Evolutionary conservation across 64 coral and sea anemone genomes (phyloP).

Genomic region (Pocillopora verrucosa): DNA sequence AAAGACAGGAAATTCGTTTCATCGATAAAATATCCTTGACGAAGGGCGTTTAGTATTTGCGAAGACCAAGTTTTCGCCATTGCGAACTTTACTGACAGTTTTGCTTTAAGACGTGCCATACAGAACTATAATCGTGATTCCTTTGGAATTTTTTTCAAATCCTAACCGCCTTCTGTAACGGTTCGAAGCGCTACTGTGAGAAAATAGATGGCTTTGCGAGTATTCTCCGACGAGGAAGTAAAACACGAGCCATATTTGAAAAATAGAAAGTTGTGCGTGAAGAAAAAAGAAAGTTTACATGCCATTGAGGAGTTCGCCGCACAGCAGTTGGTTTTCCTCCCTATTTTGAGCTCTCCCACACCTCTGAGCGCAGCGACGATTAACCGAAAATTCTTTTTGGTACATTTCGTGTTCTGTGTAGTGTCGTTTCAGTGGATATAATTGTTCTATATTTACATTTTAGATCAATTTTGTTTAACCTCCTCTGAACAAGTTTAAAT

Average conservation of each 20-base stretch:
- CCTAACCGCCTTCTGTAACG: no score
- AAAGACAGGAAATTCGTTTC: neutral
- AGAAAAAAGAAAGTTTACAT: neutral
- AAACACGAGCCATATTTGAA: neutral
- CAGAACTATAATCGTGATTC: no score
- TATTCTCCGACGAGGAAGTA: neutral
- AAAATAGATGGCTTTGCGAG: neutral
- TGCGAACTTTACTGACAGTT: no score
- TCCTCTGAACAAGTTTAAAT: no score
- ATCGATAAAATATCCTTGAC: neutral
- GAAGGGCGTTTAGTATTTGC: neutral
- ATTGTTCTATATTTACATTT: no score
- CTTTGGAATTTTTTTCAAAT: no score
- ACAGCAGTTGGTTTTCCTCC: constrained; percentile 10
- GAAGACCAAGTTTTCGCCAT: neutral
- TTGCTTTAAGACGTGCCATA: no score
- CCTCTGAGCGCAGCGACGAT: neutral
- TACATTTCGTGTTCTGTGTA: neutral
- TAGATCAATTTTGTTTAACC: no score
- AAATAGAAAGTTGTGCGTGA: neutral
- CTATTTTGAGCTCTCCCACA: neutral
- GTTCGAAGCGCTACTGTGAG: no score
- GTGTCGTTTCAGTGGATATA: neutral
- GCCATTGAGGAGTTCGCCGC: constrained; percentile 15
- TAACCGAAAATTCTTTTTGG: neutral